Conservation (phyloP, 1,140 invertebrate genomes). For the Trichoplusia ni region DNA sequence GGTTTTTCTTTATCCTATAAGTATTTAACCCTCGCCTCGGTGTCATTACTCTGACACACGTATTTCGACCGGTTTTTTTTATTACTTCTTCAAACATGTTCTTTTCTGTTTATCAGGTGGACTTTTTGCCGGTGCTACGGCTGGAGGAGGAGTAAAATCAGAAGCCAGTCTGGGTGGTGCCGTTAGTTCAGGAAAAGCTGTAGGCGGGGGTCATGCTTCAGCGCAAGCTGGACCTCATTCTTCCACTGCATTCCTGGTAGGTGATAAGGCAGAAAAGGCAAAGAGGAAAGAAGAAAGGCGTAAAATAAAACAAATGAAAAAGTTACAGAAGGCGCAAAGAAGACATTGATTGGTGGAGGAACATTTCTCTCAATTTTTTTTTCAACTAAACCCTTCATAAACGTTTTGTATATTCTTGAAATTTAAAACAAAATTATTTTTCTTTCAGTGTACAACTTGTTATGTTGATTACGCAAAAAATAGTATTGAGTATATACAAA, state of each 20-base stretch:
- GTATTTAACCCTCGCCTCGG: no score
- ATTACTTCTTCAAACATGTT: no score
- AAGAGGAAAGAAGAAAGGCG: constrained; percentile 59
- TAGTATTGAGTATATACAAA: not conserved
- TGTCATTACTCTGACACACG: no score
- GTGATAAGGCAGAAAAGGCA: constrained; percentile 50
- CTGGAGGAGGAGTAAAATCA: constrained; percentile 71
- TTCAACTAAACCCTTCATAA: not conserved
- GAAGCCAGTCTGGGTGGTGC: constrained; percentile 70
- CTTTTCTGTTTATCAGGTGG: constrained; percentile 53
- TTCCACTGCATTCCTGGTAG: constrained; percentile 67
- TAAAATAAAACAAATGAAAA: constrained; percentile 50
- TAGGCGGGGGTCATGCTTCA: constrained; percentile 58
- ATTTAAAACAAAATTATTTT: not conserved
- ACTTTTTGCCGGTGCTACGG: constrained; percentile 75
- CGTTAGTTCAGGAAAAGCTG: constrained; percentile 48
- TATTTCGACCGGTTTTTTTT: not conserved
- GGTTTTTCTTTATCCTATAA: no score
- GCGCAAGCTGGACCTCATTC: constrained; percentile 60
- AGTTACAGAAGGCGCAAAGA: constrained; percentile 42
- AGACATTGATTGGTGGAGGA: constrained; percentile 38
- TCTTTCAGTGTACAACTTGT: constrained; percentile 8
- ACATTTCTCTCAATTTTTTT: constrained; percentile 4
- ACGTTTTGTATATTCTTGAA: not conserved
- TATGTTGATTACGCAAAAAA: no score